Conservation (phyloP, 2,888 invertebrate genomes). For the Acanthopleura granulata region DNA sequence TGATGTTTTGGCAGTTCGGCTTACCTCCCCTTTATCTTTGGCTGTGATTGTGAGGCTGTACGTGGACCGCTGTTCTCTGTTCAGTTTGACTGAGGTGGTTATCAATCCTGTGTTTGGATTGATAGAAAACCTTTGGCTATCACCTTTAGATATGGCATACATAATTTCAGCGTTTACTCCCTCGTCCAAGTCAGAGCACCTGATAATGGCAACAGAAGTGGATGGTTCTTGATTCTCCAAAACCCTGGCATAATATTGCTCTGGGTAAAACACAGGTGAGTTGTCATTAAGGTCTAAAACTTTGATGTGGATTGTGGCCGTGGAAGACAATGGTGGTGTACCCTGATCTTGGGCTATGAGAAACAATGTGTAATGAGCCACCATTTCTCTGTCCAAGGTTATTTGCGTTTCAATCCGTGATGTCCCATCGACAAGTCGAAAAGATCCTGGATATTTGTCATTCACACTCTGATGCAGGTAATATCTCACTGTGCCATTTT, state of each 20-base stretch:
- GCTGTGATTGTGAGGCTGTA: conserved; percentile 86
- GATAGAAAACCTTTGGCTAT: conserved; percentile 77
- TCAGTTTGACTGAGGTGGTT: conserved; percentile 82
- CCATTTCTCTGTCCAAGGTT: conserved; percentile 81
- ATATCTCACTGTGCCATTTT: conserved; percentile 78
- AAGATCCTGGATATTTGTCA: conserved; percentile 91
- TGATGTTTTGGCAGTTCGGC: conserved; percentile 32
- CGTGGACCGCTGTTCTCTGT: conserved; percentile 82
- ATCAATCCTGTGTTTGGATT: conserved; percentile 85
- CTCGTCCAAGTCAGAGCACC: conserved; percentile 87
- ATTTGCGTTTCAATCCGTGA: conserved; percentile 86
- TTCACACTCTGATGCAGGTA: conserved; percentile 83
- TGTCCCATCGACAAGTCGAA: conserved; percentile 85
- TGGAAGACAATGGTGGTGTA: conserved; percentile 86
- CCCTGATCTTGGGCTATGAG: conserved; percentile 94
- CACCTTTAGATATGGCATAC: conserved; percentile 76
- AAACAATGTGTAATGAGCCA: conserved; percentile 81
- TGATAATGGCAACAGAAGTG: conserved; percentile 81
- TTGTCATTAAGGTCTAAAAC: conserved; percentile 94
- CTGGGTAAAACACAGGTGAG: conserved; percentile 91
- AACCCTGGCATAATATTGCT: conserved; percentile 84
- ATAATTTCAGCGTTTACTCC: conserved; percentile 82
- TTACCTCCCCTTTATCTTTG: conserved; percentile 66
- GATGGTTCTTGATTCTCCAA: conserved; percentile 75
- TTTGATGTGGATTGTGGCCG: conserved; percentile 85